Base-by-base conservation (phyloP, 2,888 invertebrate genomes). In the Zaprionus obscuricornis region DNA sequence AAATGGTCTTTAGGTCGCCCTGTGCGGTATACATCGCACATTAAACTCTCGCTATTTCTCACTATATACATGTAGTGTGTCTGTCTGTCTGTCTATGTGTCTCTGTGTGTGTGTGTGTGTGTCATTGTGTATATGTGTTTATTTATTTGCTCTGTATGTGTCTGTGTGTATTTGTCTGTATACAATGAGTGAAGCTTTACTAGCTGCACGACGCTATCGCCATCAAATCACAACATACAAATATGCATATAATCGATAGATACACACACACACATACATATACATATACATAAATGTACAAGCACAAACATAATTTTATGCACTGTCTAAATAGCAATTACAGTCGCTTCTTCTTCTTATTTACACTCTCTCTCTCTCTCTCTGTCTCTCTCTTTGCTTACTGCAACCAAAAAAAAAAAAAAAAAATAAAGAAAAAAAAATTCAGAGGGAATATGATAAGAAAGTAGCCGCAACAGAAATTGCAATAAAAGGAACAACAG, bases 251-350 rank as follows among this genome's bases (percentile, higher is more conserved):
- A n/a, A n/a, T n/a, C n/a, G n/a, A n/a, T n/a, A n/a, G n/a, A n/a
- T 20, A 17, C 31, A 22, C 27, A 29, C 51, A 33, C 18, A 34
- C 22, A 24, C 34, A 40, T 18, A 46, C 39, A 40, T 43, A 37
- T 18, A 16, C n/a, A 10, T 47, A 24, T 16, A 31, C 33, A 33
- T 54, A 37, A 47, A 60, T 52, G 27, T 20, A 16, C 34, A 18
- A 37, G 36, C 52, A n/a, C n/a, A 46, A 57, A 59, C 49, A 37
- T 57, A 49, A 59, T 58, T 62, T 63, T 46, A 64, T 77, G 67
- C 64, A 70, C 46, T 45, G 73, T 59, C 76, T 83, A 85, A 87
- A 75, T 67, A 70, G 68, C 81, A 85, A 77, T 85, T 78, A 83
- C 59, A 73, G 39, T 39, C 46, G 4, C 31, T 29, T 26, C 40